Evolutionary conservation across 2,113 vertebrate species (phyloP).

Genomic region (Pedetes capensis): DNA sequence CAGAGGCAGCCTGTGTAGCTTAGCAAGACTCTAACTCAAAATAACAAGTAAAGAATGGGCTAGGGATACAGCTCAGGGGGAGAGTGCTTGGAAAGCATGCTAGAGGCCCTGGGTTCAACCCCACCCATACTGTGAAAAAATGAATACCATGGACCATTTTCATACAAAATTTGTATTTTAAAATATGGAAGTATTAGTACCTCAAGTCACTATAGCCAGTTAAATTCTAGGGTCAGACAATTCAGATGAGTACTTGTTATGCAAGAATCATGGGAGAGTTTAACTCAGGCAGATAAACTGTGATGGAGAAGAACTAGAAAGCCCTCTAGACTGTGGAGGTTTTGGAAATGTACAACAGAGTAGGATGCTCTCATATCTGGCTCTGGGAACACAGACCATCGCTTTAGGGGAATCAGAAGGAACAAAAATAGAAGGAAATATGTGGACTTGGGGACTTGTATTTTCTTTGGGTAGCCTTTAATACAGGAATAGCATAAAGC

Average conservation of each 20-base stretch:
- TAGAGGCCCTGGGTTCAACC: too few species aligned
- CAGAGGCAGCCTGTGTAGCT: too few species aligned
- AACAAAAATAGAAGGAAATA: not conserved
- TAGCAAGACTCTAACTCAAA: too few species aligned
- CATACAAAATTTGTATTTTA: not conserved
- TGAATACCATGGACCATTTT: not conserved
- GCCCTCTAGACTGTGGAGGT: not conserved
- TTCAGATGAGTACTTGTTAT: conserved; percentile 4
- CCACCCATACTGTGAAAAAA: too few species aligned
- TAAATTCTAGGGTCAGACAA: not conserved
- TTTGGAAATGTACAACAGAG: not conserved
- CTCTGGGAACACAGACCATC: not conserved
- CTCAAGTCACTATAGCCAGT: not conserved
- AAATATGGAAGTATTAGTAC: not conserved
- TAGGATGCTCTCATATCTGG: not conserved
- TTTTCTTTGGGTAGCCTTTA: not conserved
- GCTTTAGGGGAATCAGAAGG: not conserved
- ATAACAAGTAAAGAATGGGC: too few species aligned
- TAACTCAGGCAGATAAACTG: not conserved
- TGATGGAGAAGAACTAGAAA: not conserved
- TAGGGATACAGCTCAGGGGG: too few species aligned
- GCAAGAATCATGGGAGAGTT: not conserved
- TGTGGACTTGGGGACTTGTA: not conserved
- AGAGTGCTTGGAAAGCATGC: too few species aligned
- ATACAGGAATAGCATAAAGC: not conserved